Evolutionary conservation across 2,888 invertebrate genomes (phyloP), one percentile per base, ranked within the genome.

Genomic region (Fragum sueziense): DNA sequence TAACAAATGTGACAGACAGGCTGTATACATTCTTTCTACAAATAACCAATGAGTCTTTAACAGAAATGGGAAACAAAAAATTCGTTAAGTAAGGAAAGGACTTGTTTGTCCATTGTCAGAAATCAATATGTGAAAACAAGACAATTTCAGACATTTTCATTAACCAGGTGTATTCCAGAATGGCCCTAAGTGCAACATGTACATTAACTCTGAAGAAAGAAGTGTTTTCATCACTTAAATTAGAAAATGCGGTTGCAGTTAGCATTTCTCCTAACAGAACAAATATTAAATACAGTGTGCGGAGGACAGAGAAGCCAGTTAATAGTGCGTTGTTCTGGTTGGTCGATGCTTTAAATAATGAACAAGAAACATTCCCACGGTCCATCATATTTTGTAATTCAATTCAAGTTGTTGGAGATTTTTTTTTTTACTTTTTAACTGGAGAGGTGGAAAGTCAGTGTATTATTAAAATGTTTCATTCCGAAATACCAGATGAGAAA

Each of bases 21-120:
- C 34, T 75, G 1, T 79, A 67, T 41, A 27, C 1, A 0, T 75
- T n/a, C n/a, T n/a, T n/a, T n/a, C n/a, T n/a, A n/a, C n/a, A n/a
- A n/a, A n/a, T n/a, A n/a, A n/a, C n/a, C n/a, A n/a, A n/a, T n/a
- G n/a, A n/a, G n/a, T n/a, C n/a, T n/a, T n/a, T n/a, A n/a, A n/a
- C n/a, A n/a, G n/a, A n/a, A n/a, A n/a, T n/a, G n/a, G n/a, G n/a
- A n/a, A n/a, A n/a, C n/a, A n/a, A n/a, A n/a, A n/a, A n/a, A n/a
- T n/a, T n/a, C n/a, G n/a, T n/a, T 4, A 73, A 69, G 41, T 74
- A 62, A 74, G 79, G 79, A 1, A 76, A 73, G 33, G 62, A 68
- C 22, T 27, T 79, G 52, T 75, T 61, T 59, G 41, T 20, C 22
- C 2, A 71, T 9, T 71, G 71, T 72, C 29, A 41, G 7, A 29